Evolutionary conservation across 2,113 vertebrate genomes (phyloP), one percentile per base, ranked within the genome.

Genomic region (Holacanthus passer): DNA sequence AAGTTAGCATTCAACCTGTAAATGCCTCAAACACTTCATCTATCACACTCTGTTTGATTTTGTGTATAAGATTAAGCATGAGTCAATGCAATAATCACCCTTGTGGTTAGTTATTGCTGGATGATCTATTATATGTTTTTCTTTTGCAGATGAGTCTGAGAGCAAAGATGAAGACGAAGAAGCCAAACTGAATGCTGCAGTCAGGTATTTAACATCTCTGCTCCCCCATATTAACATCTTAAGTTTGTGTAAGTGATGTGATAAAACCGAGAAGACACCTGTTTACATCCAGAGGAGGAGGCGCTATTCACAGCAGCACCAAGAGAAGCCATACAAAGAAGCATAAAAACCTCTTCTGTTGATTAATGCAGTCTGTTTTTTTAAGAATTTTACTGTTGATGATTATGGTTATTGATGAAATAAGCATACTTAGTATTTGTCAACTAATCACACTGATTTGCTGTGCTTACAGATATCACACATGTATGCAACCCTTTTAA

Each of bases 81-180:
- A n/a, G n/a, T n/a, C n/a, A n/a, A n/a, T n/a, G n/a, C n/a, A n/a
- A n/a, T n/a, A n/a, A n/a, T n/a, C n/a, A n/a, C n/a, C 37, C 5
- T 27, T 0, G 1, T n/a, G 29, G 37, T 24, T 24, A 1, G 14
- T 9, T n/a, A n/a, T 13, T 12, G 4, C 27, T 52, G 7, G 22
- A 43, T n/a, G 0, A 22, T 48, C 22, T 19, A 2, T 70, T 58
- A 45, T 72, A 8, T 2, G 7, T 65, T 2, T 29, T 60, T n/a
- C 29, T n/a, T 3, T 88, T 86, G 45, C 92, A 99, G 98, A 99
- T 95, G 98, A 99, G 93, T 96, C 96, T 37, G 98, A 99, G 93
- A 81, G 82, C 63, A 95, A 94, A 84, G 95, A 95, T 7, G 97
- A 97, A 52, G 96, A 97, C 77, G 97, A 97, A 82, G 95, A 94